A percentile compares a stretch with the other conserved stretches of the same genome.
Evolutionary conservation across 2,113 vertebrate genomes (phyloP).

Genomic region (Casuarius casuarius): DNA sequence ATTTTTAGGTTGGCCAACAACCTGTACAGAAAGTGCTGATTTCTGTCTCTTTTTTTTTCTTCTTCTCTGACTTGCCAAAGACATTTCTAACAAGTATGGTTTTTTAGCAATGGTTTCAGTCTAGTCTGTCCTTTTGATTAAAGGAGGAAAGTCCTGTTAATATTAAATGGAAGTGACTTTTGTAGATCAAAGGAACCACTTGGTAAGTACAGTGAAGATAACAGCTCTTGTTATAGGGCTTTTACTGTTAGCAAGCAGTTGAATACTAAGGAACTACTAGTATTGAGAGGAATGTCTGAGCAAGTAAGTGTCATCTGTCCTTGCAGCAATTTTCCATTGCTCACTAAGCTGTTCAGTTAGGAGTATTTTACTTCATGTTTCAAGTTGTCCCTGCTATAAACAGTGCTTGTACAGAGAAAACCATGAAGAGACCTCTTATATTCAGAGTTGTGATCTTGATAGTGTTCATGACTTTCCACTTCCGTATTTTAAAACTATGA

Average conservation of each 20-base stretch:
- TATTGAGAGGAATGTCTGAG: neutral
- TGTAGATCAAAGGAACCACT: neutral
- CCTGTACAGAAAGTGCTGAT: neutral
- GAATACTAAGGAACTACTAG: neutral
- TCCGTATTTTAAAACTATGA: neutral
- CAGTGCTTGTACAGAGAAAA: neutral
- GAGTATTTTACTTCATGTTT: neutral
- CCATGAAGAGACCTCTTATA: neutral
- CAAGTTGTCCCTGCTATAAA: too few species aligned
- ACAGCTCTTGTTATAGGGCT: neutral
- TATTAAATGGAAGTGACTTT: fast-evolving
- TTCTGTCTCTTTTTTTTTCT: neutral
- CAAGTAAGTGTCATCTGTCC: neutral
- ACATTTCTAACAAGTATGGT: neutral
- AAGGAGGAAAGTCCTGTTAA: neutral
- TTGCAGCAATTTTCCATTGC: neutral
- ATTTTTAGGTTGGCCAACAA: neutral
- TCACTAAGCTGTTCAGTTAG: neutral
- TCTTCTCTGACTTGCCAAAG: neutral
- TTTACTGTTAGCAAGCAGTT: neutral
- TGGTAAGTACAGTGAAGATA: neutral
- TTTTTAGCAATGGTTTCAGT: neutral
- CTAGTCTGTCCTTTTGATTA: neutral
- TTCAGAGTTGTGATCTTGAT: neutral
- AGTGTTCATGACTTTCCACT: neutral